These are phyloP conservation scores for Dugesia japonica DNA, from an alignment of 2,888 invertebrate species.

Conservation along the genomic window DNA sequence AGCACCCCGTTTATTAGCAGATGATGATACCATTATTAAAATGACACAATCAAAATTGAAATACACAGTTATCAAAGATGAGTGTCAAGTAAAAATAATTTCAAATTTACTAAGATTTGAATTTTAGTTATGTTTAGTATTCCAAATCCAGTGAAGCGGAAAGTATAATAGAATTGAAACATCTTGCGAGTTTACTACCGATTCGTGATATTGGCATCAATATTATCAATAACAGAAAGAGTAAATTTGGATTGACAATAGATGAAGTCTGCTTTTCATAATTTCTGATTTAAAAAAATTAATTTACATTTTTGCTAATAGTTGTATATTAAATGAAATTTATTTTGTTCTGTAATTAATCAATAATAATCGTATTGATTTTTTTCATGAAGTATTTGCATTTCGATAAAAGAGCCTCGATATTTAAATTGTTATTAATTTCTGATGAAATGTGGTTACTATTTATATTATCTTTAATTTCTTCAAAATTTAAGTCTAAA, in stretches of 20 bases:
- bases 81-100: neutral
- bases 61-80: neutral
- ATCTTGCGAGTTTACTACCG: neutral
- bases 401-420: too few relatives aligned
- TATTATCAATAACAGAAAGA: neutral
- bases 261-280: conserved; percentile 23
- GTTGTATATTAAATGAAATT: conserved; percentile 5
- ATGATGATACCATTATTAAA: neutral
- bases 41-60: neutral
- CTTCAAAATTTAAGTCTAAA: too few relatives aligned
- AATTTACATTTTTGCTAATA: conserved; percentile 3
- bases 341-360: conserved; percentile 12
- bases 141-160: conserved; percentile 20
- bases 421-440: too few relatives aligned
- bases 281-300: neutral
- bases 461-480: too few relatives aligned
- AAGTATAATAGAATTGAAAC: neutral
- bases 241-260: neutral
- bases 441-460: too few relatives aligned
- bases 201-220: conserved; percentile 12
- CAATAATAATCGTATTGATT: neutral
- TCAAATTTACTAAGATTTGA: neutral
- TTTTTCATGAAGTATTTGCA: too few relatives aligned
- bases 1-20: conserved; percentile 4
- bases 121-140: neutral